Conservation (phyloP, 2,888 invertebrate genomes). For the Zaprionus lineosus region DNA sequence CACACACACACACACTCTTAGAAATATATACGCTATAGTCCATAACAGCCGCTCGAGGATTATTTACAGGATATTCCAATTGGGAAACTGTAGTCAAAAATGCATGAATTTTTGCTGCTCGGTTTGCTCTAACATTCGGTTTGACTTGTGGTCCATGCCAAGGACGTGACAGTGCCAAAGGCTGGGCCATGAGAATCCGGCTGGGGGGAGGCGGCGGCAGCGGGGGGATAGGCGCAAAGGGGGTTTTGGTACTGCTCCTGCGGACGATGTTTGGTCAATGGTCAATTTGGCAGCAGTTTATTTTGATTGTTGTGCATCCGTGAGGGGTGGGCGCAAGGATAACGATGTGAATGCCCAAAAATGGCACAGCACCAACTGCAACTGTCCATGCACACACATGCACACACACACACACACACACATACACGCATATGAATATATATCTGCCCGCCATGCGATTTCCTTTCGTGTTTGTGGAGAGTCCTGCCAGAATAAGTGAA, state of each 20-base stretch:
- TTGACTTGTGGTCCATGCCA: conserved; percentile 49
- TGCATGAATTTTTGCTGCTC: conserved; percentile 29
- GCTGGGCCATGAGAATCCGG: no score
- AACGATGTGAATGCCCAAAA: conserved; percentile 68
- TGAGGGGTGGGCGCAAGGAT: conserved; percentile 74
- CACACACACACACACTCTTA: no score
- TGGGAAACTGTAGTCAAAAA: conserved; percentile 20
- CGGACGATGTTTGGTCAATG: conserved; percentile 71
- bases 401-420: background rate
- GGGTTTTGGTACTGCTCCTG: conserved; percentile 21
- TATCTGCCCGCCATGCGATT: conserved; percentile 27
- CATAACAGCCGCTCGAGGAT: no score
- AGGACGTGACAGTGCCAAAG: conserved; percentile 62
- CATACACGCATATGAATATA: background rate
- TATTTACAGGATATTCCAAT: no score
- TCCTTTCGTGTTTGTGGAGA: no score
- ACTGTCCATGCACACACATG: conserved; percentile 22
- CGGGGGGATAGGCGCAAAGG: background rate
- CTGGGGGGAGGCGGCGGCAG: background rate
- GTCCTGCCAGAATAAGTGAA: no score
- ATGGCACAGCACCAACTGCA: conserved; percentile 55
- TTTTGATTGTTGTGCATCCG: conserved; percentile 78
- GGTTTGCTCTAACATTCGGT: conserved; percentile 25
- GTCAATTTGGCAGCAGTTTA: conserved; percentile 79
- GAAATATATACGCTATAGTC: no score